A percentile compares a stretch with the other conserved stretches of the same genome.
Conservation (phyloP, 2,113 vertebrate genomes). For the Pogonocichla stellata region DNA sequence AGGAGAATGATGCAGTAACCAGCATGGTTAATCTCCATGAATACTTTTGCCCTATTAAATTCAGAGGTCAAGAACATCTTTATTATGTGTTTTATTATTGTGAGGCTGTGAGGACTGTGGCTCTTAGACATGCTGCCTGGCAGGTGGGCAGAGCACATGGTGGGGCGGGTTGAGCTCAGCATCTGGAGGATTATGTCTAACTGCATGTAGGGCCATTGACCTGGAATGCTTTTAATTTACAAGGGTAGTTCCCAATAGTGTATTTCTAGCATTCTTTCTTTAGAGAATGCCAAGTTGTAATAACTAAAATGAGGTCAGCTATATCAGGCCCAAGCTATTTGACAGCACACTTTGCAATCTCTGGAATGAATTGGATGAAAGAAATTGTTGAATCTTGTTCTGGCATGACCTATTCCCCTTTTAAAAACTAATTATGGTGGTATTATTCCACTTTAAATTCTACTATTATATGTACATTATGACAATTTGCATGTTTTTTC, state of each 20-base stretch:
- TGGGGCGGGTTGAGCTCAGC: not conserved
- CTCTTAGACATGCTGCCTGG: not conserved
- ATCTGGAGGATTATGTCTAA: not conserved
- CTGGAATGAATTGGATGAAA: slow-evolving; percentile 4
- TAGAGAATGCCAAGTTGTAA: slow-evolving; percentile 22
- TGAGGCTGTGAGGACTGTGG: not conserved
- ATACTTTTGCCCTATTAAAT: not conserved
- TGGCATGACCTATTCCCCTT: not conserved
- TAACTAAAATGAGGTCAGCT: slow-evolving; percentile 25
- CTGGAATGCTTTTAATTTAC: slow-evolving; percentile 21
- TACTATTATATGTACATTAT: not conserved
- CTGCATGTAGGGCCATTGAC: not conserved
- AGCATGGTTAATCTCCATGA: not conserved
- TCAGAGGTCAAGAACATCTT: not conserved
- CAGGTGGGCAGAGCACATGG: not conserved
- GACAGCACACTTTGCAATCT: slow-evolving; percentile 11
- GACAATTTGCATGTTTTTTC: not conserved
- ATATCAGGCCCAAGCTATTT: not conserved
- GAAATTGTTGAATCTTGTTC: not conserved
- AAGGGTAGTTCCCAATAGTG: not conserved
- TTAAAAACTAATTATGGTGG: not conserved
- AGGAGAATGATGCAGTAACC: not conserved
- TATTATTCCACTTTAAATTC: not conserved
- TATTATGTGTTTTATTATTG: slow-evolving; percentile 3
- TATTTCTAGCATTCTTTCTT: slow-evolving; percentile 27